Evolutionary conservation across 2,113 vertebrate genomes (phyloP), one percentile per base, ranked within the genome.

Genomic region (Caracal caracal): DNA sequence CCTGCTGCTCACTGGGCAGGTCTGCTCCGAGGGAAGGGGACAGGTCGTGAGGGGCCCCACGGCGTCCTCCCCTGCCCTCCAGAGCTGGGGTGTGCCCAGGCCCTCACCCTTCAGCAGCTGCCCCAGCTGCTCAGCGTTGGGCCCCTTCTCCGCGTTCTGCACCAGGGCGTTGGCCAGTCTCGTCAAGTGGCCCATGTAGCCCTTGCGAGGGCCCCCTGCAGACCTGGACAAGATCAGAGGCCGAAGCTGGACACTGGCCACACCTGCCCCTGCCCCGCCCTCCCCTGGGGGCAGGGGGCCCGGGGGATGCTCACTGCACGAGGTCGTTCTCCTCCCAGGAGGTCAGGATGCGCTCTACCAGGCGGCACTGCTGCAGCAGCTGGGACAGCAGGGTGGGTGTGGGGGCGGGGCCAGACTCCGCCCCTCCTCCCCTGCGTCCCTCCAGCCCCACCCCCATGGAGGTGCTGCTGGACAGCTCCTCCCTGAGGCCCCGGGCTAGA

Each of bases 101-200:
- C 1, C 6, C 68, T 98, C 93, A 99, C 98, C 98, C 96, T 98
- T 98, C 59, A 99, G 93, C 43, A 99, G 97, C 90, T 98, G 98
- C 24, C 92, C 95, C 93, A 98, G 95, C 35, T 98, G 97, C 53
- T 93, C 90, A 0, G 96, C 96, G 0, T 98, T 98, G 66, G 98
- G 98, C 15, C 98, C 98, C 93, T 98, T 98, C 83, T 99, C 98
- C 0, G 75, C 19, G 30, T 96, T 98, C 92, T 98, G 98, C 40
- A 97, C 98, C 90, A 99, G 70, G 11, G 98, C 87, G 0, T 98
- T 98, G 95, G 98, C 98, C 75, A 98, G 96, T 28, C 98, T 97
- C 0, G 98, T 99, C 88, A 99, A 95, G 89, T 99, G 98, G 35
- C 98, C 98, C 98, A 99, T 99, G 94, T 98, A 99, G 56, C 98